Evolutionary conservation across 2,888 invertebrate genomes (phyloP).

Genomic region (Orchesellides sinensis): DNA sequence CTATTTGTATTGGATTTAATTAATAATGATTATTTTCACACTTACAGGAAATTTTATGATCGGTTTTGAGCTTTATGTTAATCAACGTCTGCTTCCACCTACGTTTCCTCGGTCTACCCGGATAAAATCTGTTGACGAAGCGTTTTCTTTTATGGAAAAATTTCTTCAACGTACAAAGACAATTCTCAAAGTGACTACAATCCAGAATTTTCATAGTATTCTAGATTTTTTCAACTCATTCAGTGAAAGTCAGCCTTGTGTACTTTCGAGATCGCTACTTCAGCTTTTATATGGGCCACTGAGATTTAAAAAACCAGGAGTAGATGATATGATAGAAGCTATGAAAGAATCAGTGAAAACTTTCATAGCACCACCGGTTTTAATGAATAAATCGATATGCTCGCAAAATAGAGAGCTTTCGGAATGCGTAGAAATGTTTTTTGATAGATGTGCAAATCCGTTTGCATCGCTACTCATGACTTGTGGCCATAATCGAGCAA

Average conservation of each 20-base stretch:
- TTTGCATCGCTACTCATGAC: conserved; percentile 91
- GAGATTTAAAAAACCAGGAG: conserved; percentile 80
- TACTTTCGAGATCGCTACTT: conserved; percentile 92
- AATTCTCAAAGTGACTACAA: conserved; percentile 86
- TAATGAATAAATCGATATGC: conserved; percentile 86
- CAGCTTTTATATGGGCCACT: conserved; percentile 86
- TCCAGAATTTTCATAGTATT: conserved; percentile 72
- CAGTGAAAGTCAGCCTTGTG: conserved; percentile 91
- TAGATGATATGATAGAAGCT: conserved; percentile 85
- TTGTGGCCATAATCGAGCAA: conserved; percentile 95
- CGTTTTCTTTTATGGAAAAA: conserved; percentile 83
- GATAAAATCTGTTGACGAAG: conserved; percentile 88
- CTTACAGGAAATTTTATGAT: conserved; percentile 77
- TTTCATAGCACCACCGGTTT: conserved; percentile 93
- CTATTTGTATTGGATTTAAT: conserved; percentile 75
- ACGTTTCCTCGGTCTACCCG: conserved; percentile 98
- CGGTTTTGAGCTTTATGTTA: conserved; percentile 97
- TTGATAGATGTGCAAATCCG: conserved; percentile 90
- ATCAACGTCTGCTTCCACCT: conserved; percentile 96
- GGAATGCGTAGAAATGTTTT: conserved; percentile 92
- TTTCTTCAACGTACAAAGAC: conserved; percentile 88
- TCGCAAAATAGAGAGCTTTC: conserved; percentile 85
- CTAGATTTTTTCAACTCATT: conserved; percentile 95
- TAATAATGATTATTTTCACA: conserved; percentile 44
- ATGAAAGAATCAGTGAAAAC: conserved; percentile 89